A percentile compares a stretch with the other conserved stretches of the same genome.
These are phyloP conservation scores for Ardeotis arabs DNA, from an alignment of 2,113 vertebrate species.

Conservation along the genomic window DNA sequence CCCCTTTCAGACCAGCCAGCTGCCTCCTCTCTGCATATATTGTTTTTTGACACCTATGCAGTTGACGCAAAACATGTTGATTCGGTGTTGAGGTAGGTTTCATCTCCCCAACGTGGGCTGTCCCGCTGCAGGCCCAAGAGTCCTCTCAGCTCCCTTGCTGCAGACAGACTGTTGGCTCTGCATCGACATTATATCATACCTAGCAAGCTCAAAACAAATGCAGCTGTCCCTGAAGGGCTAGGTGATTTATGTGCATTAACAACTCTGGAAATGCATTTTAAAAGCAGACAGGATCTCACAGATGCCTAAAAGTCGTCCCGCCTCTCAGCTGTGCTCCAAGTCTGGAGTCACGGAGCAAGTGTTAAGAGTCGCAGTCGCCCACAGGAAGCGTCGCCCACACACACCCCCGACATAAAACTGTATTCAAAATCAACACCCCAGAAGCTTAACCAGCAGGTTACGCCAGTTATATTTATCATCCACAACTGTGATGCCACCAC, in stretches of 20 bases:
- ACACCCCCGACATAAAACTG: neutral
- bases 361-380: neutral
- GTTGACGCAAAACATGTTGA: neutral
- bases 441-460: constrained; percentile 40
- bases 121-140: neutral
- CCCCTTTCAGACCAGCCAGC: neutral
- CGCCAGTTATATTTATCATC: constrained; percentile 20
- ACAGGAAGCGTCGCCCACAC: constrained; percentile 22
- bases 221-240: neutral
- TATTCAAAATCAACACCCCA: constrained; percentile 4
- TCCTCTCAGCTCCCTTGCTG: neutral
- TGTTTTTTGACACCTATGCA: neutral
- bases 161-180: neutral
- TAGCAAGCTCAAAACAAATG: constrained; percentile 11
- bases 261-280: constrained; percentile 3
- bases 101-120: neutral
- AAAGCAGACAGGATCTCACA: neutral
- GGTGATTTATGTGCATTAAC: constrained; percentile 13
- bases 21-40: neutral
- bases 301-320: neutral
- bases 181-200: neutral
- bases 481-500: neutral
- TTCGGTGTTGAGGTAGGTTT: neutral
- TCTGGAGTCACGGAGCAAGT: neutral
- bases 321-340: constrained; percentile 21